Base-by-base conservation (phyloP, 2,113 vertebrate genomes). In the Phrynocephalus versicolor region DNA sequence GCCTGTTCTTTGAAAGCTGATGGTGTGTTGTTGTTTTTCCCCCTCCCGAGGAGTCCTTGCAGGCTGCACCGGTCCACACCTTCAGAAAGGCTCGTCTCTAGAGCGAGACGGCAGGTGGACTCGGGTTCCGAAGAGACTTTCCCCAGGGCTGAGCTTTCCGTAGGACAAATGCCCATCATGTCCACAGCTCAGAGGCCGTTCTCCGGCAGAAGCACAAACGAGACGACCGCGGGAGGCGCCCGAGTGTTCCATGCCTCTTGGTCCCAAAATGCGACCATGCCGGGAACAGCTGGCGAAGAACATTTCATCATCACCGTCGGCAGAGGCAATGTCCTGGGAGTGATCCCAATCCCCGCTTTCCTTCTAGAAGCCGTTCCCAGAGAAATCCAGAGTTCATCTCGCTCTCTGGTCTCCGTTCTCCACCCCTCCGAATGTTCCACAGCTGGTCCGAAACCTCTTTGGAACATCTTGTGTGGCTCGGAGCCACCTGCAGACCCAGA, bases 391-490 rank as follows among this genome's bases (percentile, higher is more conserved):
- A 18, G 79, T 73, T 30, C 45, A 16, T 23, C 3, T 30, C 64
- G 45, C 45, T 51, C 45, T 51, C 45, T 10, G 10, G 10, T 10
- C 45, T 10, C 45, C 45, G 5, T 10, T 10, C 45, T 10, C 45
- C 5, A 5, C 45, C 10, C 70, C 62, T 35, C 27, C 58, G 27
- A 12, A 16, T 35, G 27, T 81, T 75, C 67, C 58, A 64, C 84
- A 65, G 84, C 84, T 85, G 84, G n/a, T n/a, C 27, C 41, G 39
- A 33, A 73, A 25, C 8, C 55, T 62, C 45, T 58, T 37, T 73
- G 25, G 71, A 81, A 55, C 16, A 39, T 57, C 60, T 69, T 3
- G 14, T 67, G 64, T 41, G 79, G 85, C 45, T 2, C 33, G 58
- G n/a, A 55, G 71, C 78, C 79, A 81, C 21, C 45, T 58, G 79